Evolutionary conservation across 2,888 invertebrate genomes (phyloP), one percentile per base, ranked within the genome.

Genomic region (Folsomia candida): DNA sequence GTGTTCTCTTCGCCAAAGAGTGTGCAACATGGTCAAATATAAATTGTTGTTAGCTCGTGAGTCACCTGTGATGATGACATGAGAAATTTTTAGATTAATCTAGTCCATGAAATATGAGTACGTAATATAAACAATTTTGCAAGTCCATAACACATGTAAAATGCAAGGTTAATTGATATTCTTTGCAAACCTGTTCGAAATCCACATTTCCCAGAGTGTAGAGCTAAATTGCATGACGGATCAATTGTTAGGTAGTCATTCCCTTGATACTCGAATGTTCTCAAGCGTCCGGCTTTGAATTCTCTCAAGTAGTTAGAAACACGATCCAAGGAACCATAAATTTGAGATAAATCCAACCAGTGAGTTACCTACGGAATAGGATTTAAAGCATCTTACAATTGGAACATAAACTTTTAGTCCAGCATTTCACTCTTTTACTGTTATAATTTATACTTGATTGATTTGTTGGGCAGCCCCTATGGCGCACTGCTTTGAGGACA

Each of bases 1-100:
- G n/a, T 72, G 72, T 54, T 72, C 72, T 54, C 68, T 29, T 28
- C 58, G 47, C 69, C 68, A 72, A 24, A 72, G 24, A 18, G 51
- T 57, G 37, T 72, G 69, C 11, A 72, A 29, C 18, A 69, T 60
- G 6, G 69, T 60, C n/a, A 72, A 25, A 18, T 68, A 69, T 18
- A 69, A 51, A 18, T 72, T 68, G 22, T 65, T 29, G 20, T 63
- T 63, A 51, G 27, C 63, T n/a, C 72, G 54, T 26, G 28, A 18
- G 37, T 72, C 72, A 25, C 72, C 72, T 67, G n/a, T 47, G n/a
- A n/a, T 47, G 9, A 47, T 14, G 47, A 47, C 9, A 11, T 11
- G 9, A 11, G 14, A 9, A 47, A 11, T 47, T 47, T 47, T 11
- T 47, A 47, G 47, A 47, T 47, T 14, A 47, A 47, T 14, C 11